Evolutionary conservation across 53 echinoderm and acorn worm species (phyloP), one percentile per base, ranked within the genome.

Genomic region (Glandiceps talaboti): DNA sequence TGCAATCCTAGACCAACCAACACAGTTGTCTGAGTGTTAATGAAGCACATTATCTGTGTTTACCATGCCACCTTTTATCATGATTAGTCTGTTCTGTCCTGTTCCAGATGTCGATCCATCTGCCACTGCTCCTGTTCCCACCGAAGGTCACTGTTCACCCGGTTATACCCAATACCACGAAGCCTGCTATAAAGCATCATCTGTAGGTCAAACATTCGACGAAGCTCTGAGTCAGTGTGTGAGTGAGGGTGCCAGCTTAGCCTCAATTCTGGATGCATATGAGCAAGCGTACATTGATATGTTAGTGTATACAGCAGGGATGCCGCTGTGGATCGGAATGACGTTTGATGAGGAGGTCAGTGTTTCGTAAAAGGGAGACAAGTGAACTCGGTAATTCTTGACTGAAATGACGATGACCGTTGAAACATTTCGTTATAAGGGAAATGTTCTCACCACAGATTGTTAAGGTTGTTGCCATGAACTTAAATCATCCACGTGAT

Each of bases 251-350:
- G 84, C 83, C 1, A 77, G 80, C 78, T 83, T 94, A 1, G 91
- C 94, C 29, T 91, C 87, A 75, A 89, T 94, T 75, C 72, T 82
- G 28, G 86, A 94, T 75, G 77, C 33, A 26, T 94, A 91, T 45
- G 91, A 91, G 79, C 78, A 89, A 74, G 88, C 94, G 14, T 91
- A 31, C 81, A 82, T 89, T 28, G 94, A 94, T 77, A 89, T 83
- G 10, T 27, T 94, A 73, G 77, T 94, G 27, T 86, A 89, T 73
- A 77, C 80, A 0, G 91, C 90, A 14, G 91, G 85, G 33, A 75
- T 30, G 27, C 76, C 88, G 27, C 79, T 91, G 0, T 94, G 94
- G 94, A 82, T 94, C 30, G 94, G 94, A 28, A 84, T 94, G 90
- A 79, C 85, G 1, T 86, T 90, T 79, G 86, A 94, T 20, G 82